These are phyloP conservation scores for Glaucidium brasilianum DNA, from an alignment of 2,113 vertebrate species.

Conservation along the genomic window DNA sequence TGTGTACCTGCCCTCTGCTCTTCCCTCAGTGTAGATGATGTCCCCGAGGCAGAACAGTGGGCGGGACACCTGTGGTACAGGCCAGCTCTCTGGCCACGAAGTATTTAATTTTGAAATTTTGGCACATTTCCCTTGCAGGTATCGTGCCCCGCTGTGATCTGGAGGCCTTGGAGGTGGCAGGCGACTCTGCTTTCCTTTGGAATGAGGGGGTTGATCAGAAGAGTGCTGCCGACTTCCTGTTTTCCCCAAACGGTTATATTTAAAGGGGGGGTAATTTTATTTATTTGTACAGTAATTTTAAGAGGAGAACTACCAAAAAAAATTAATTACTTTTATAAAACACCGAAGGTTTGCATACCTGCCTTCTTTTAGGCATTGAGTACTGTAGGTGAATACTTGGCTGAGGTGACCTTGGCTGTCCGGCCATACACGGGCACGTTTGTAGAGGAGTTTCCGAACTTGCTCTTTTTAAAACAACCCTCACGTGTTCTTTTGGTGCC, in stretches of 20 bases:
- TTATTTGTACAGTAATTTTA: constrained; percentile 56
- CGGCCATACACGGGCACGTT: rapidly evolving
- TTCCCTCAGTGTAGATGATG: not conserved
- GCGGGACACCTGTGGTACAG: rapidly evolving
- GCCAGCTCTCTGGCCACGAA: too few relatives aligned
- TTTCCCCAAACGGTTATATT: not conserved
- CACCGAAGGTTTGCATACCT: too few relatives aligned
- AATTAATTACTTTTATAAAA: not conserved
- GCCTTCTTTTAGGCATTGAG: rapidly evolving
- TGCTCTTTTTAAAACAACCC: not conserved
- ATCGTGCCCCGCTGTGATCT: rapidly evolving
- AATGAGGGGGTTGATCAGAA: rapidly evolving
- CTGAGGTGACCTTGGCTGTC: not conserved
- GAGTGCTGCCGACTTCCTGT: rapidly evolving
- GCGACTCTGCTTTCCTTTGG: not conserved
- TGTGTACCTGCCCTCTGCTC: not conserved
- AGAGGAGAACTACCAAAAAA: not conserved
- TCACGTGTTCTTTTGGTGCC: not conserved
- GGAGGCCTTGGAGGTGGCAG: not conserved
- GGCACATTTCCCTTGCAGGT: not conserved
- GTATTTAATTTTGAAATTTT: not conserved
- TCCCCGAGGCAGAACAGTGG: not conserved
- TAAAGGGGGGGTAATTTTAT: not conserved
- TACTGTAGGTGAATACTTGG: not conserved
- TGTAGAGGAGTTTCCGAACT: not conserved